These are phyloP conservation scores for Amblyjoppa proteus DNA, from an alignment of 2,888 invertebrate genomes.

Conservation along the genomic window DNA sequence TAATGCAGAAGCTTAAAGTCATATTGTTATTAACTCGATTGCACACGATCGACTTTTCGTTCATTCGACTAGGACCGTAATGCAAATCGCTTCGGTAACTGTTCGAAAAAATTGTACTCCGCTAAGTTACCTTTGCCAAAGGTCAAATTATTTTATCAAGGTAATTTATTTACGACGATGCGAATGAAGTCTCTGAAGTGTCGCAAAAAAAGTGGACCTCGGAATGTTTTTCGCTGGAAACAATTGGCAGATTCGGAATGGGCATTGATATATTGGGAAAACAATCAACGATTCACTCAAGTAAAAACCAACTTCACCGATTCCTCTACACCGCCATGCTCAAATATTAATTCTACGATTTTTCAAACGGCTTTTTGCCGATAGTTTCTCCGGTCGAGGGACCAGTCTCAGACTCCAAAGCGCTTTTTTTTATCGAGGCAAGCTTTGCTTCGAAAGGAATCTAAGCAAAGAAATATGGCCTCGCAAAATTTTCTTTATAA, in stretches of 20 bases:
- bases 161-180: neutral
- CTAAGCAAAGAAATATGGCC: neutral
- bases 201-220: neutral
- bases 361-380: too few relatives aligned
- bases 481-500: slow-evolving; percentile 22
- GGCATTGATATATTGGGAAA: neutral
- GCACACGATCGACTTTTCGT: neutral
- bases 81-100: neutral
- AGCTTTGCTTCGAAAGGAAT: neutral
- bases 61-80: neutral
- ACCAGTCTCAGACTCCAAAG: neutral
- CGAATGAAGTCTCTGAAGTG: neutral
- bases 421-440: neutral
- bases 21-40: neutral
- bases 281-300: neutral
- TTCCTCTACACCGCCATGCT: neutral
- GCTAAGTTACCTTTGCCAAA: neutral
- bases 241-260: neutral
- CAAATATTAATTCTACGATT: too few relatives aligned
- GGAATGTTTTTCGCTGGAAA: neutral
- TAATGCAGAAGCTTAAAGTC: neutral
- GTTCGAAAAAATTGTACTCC: neutral
- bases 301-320: neutral
- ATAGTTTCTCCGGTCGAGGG: too few relatives aligned
- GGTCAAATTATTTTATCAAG: neutral